Evolutionary conservation across 2,797 vertebrate genomes (phyloP), one percentile per base, ranked within the genome.

Genomic region (Pempheris klunzingeri): DNA sequence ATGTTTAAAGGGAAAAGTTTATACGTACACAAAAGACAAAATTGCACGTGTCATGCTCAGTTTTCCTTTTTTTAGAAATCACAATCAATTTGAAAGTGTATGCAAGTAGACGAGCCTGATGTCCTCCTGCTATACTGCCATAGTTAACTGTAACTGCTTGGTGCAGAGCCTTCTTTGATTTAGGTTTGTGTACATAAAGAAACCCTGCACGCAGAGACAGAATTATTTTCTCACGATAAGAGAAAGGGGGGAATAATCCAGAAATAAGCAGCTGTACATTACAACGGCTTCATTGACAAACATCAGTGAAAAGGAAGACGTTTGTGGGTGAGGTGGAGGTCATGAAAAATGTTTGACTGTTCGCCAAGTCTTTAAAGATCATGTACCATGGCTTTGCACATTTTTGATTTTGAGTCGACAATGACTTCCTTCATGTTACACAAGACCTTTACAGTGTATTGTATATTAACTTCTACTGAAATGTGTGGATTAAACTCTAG

Each of bases 311-410:
- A 44, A 50, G 20, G 22, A 62, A 57, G 50, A 39, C 32, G 58
- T 7, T 32, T 34, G 38, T 39, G 34, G 47, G 43, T 1, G 3
- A 58, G 5, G 9, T 28, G 8, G 15, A 54, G 18, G 18, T 62
- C 71, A 38, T 44, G 38, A 43, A 49, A 66, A 54, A 28, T 9
- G 18, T 62, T n/a, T n/a, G n/a, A n/a, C n/a, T n/a, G n/a, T n/a
- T n/a, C n/a, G n/a, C n/a, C n/a, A n/a, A n/a, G n/a, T 41, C 17
- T 47, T 15, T 20, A 32, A 61, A 61, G 26, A 46, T 41, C 54
- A 5, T 47, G 20, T 5, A 46, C 64, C 3, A 1, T 39, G 10
- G 24, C n/a, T 22, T 49, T 11, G 4, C 7, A 20, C 3, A 43
- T 43, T 43, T 43, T 14, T 43, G 47, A 32, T 32, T n/a, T n/a